Evolutionary conservation across 2,113 vertebrate genomes (phyloP).

Genomic region (Gracilinanus agilis): DNA sequence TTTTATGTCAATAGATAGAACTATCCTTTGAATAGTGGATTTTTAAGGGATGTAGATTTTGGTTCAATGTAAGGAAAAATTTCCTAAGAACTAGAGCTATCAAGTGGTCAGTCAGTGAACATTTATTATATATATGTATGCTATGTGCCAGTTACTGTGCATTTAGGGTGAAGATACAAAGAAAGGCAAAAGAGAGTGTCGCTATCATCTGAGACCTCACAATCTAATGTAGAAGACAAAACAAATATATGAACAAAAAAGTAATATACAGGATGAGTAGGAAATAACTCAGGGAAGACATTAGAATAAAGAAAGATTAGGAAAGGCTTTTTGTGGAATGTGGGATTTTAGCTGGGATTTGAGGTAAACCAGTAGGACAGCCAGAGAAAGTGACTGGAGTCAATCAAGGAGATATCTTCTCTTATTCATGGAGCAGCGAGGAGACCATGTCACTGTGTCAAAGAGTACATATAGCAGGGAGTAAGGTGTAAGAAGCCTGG

Average conservation of each 20-base stretch:
- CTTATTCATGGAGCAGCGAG: background rate
- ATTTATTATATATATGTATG: background rate
- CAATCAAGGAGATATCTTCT: background rate
- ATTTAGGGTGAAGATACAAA: background rate
- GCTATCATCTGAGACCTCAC: background rate
- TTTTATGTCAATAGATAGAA: too few species aligned
- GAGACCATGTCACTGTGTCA: background rate
- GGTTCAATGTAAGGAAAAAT: background rate
- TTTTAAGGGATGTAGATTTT: background rate
- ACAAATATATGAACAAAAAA: background rate
- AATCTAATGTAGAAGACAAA: background rate
- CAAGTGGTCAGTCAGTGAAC: background rate
- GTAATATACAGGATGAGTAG: background rate
- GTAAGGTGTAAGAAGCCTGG: background rate
- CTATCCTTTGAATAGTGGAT: background rate
- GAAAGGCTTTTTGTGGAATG: background rate
- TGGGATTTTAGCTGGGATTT: background rate
- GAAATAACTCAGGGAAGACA: background rate
- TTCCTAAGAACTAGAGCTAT: background rate
- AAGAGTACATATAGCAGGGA: background rate
- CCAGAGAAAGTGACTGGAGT: background rate
- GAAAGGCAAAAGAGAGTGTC: background rate
- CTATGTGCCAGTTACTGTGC: background rate
- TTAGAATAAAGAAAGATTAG: background rate
- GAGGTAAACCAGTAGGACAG: background rate